Base-by-base conservation (phyloP, 2,888 invertebrate genomes). In the Chrysolina americana region DNA sequence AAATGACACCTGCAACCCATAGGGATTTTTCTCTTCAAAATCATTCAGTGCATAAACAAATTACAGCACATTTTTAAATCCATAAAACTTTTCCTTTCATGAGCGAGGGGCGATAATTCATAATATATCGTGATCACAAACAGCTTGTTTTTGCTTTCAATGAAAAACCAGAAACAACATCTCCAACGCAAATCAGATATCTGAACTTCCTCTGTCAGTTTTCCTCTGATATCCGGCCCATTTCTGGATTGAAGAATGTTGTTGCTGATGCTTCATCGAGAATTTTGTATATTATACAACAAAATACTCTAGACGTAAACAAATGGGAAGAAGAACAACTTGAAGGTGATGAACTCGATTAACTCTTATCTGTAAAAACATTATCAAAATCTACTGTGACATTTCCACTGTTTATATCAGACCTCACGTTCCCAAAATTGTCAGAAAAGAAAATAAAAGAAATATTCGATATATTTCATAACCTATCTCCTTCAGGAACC, bases 391-490 rank as follows among this genome's bases (percentile, higher is more conserved):
- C 6, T 59, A 10, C 21, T 41, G 59, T 21, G 68, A 69, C 11
- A 21, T 69, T 21, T 69, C 59, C 23, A 69, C 59, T 13, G 5
- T 21, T 21, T 53, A 44, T 15, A 44, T 71, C 2, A 74, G 80
- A 4, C 78, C 78, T n/a, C 79, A 62, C 50, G 68, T 81, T 19
- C 71, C 79, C 0, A 19, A 63, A 41, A n/a, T 28, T 10, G 64
- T 75, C 1, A 65, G 79, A 23, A 47, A 48, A 50, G 53, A 23
- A 47, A 21, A 65, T 78, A 23, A 47, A 48, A 50, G 53, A 23
- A 47, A 21, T 41, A 17, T 19, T 66, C 56, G 11, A 56, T 11
- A 56, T 8, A 21, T 19, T 56, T 17, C 4, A 56, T 17, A 2
- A 17, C 56, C n/a, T 21, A 4, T 56, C 56, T 56, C 56, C 3